Conservation (phyloP, 1,140 invertebrate genomes). For the Thalassaphorura encarpata region DNA sequence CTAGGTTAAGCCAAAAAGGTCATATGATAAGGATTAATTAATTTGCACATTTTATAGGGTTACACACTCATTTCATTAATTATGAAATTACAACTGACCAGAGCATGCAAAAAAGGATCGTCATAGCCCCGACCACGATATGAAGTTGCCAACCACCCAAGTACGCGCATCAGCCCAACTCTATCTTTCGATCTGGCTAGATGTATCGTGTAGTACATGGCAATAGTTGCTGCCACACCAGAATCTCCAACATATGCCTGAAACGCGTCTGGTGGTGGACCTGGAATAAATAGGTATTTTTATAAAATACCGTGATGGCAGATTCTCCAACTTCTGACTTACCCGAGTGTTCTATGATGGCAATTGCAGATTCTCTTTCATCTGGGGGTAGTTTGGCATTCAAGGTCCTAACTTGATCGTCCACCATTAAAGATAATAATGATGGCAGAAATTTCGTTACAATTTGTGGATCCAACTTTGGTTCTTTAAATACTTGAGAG, state of each 20-base stretch:
- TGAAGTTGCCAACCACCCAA: conserved; percentile 78
- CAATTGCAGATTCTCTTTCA: conserved; percentile 81
- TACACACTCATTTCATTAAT: neutral
- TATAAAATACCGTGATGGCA: too few species aligned
- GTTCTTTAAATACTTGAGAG: conserved; percentile 82
- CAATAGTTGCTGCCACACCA: conserved; percentile 77
- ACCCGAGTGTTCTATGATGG: conserved; percentile 82
- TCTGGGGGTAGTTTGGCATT: conserved; percentile 84
- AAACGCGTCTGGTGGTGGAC: conserved; percentile 82
- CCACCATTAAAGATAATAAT: conserved; percentile 89
- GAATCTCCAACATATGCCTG: conserved; percentile 83
- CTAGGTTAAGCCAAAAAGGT: conserved; percentile 28
- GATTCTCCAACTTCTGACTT: too few species aligned
- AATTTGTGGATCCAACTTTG: conserved; percentile 81
- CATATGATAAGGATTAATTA: too few species aligned
- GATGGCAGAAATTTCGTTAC: conserved; percentile 92
- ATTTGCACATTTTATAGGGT: neutral
- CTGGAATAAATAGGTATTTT: too few species aligned
- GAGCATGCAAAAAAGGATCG: conserved; percentile 86
- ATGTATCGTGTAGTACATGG: conserved; percentile 92
- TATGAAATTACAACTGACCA: too few species aligned
- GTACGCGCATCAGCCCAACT: conserved; percentile 70
- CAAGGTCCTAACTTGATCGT: conserved; percentile 83
- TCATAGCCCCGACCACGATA: conserved; percentile 86
- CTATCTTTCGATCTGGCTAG: conserved; percentile 69